Evolutionary conservation across 2,113 vertebrate genomes (phyloP), one percentile per base, ranked within the genome.

Genomic region (Prietella phreatophila): DNA sequence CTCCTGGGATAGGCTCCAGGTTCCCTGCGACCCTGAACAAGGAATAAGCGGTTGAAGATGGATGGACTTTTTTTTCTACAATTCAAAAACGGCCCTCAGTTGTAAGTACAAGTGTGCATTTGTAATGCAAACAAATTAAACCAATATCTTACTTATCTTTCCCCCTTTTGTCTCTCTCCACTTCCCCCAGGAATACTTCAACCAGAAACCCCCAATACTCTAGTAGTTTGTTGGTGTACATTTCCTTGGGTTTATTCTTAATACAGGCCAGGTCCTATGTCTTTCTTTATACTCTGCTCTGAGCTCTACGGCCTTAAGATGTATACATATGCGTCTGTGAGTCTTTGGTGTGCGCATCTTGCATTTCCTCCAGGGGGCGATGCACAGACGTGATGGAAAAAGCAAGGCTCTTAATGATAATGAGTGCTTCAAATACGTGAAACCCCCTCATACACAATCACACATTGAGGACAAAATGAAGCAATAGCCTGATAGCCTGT

Each of bases 221-320:
- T 82, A 42, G 69, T 42, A 79, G 39, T 84, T 85, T 50, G 47
- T 60, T 65, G 56, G 50, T 83, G 89, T 92, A 79, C 17, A 89
- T 94, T 89, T 91, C 93, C 91, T 89, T 85, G 94, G 92, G 39
- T 4, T 89, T 88, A 93, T 92, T 83, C 91, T 91, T 93, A 93
- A 92, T 90, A 93, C 89, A 92, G 93, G 65, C 42, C 33, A 82
- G 61, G 53, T 22, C 76, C 56, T 56, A 85, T 89, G 61, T 86
- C 33, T 89, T 8, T 79, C 69, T 90, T 58, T 61, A n/a, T n/a
- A 58, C 42, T 85, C 17, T 85, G 36, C 83, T 83, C 47, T 89
- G 84, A 80, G 73, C 61, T 81, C 39, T 15, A 13, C 88, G 33
- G 6, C 1, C 22, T n/a, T 60, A 19, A 55, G n/a, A 4, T 69